phyloP scores from a whole-genome alignment of 1,140 invertebrate genomes.

The Metopolophium dirhodum region DNA sequence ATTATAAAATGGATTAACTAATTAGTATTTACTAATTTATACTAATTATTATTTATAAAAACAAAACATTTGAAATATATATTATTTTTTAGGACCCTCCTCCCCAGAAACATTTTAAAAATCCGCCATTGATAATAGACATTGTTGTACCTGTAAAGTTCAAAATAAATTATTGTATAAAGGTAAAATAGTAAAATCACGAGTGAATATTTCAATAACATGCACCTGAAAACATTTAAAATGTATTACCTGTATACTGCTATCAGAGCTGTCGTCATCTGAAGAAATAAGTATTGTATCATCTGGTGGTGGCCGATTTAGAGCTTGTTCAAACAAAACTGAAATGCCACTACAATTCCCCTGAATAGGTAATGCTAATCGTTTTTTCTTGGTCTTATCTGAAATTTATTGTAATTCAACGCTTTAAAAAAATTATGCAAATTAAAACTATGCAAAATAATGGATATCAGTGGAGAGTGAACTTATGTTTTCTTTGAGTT shows the following conservation, averaged over 20 bases:
- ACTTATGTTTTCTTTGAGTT: not conserved
- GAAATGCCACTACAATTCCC: not conserved
- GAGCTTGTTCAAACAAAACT: not conserved
- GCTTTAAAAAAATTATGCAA: not conserved
- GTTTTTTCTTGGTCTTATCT: not conserved
- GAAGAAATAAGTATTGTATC: not conserved
- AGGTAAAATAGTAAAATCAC: not conserved
- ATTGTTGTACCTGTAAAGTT: not conserved
- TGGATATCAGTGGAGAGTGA: too few relatives aligned
- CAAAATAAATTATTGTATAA: not conserved
- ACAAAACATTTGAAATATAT: too few relatives aligned
- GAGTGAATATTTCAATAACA: not conserved
- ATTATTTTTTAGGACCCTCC: too few relatives aligned
- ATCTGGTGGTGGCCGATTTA: not conserved
- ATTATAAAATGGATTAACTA: too few relatives aligned
- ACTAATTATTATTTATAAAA: too few relatives aligned
- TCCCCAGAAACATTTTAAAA: too few relatives aligned
- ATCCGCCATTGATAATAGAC: too few relatives aligned
- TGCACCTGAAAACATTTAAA: not conserved
- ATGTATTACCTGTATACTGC: conserved; percentile 19
- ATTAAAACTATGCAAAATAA: not conserved
- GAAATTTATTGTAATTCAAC: not conserved
- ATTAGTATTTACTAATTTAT: too few relatives aligned
- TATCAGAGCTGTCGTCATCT: not conserved
- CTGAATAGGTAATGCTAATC: not conserved